Base-by-base conservation (phyloP, 37 sponge, comb jelly and placozoan species). In the Agelas oroides region DNA sequence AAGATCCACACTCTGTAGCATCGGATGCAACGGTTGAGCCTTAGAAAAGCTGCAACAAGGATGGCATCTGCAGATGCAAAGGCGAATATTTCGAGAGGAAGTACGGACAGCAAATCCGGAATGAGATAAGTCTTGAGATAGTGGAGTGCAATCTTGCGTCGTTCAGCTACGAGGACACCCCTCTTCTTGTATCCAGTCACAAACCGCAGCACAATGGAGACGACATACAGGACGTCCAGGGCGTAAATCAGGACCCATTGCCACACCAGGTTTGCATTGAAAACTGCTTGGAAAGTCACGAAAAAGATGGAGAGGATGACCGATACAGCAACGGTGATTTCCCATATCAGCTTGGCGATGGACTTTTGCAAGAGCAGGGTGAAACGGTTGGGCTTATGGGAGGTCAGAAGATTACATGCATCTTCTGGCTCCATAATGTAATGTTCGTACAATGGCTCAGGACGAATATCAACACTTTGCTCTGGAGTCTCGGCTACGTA, bases 1-100 rank as follows among this genome's bases (percentile, higher is more conserved):
- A 84, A 80, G 39, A 35, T 23, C 66, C 78, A 83, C 0, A 75
- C 61, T 78, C 65, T 60, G 80, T 81, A 88, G 65, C 70, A 60
- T 66, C 89, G 69, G 32, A 92, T 20, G 21, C 58, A 59, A 52
- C 93, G 78, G 68, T 87, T 92, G 53, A 88, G 56, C 27, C 89
- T 61, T 46, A 87, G 69, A 36, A 72, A 70, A 21, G 84, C 75
- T 20, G 85, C 75, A 8, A 75, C 27, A 5, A 37, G 55, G 41
- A 62, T 8, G 1, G 3, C 19, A 35, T 66, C 68, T 5, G 37
- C 32, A 1, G 65, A 34, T 25, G 82, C 79, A 40, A 91, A 41
- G 0, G 79, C 65, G 25, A 83, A 77, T 14, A 91, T 1, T 53
- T 91, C 92, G 41, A 91, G 73, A 12, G 92, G 92, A 19, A 91